Evolutionary conservation across 2,888 invertebrate genomes (phyloP), one percentile per base, ranked within the genome.

Genomic region (Chouioia cunea): DNA sequence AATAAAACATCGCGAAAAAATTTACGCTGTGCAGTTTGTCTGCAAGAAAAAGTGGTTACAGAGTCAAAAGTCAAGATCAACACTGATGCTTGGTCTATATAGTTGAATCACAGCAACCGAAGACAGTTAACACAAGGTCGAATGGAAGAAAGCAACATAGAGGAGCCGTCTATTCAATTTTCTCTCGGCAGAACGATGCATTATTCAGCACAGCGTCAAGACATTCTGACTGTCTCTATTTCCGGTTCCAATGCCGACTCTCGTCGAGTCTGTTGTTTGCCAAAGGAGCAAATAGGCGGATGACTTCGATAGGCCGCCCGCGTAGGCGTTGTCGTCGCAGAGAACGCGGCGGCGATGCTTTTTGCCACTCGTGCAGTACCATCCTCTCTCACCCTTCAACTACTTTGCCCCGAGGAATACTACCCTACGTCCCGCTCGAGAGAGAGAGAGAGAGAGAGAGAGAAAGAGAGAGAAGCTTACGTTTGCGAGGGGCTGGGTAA

Each of bases 201-300:
- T 80, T 81, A 81, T 80, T 80, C 80, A 80, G 78, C 65, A 74
- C 77, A 71, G 72, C 79, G 75, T 77, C 79, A 79, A 79, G 79
- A 77, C 79, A 80, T 79, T 67, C 79, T 74, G 78, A 77, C 79
- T 79, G 77, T 79, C 79, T 79, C 79, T 78, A 79, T 81, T 80
- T 80, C 78, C 78, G 76, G 74, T 70, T 62, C 73, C 59, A 70
- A 69, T 67, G 57, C 73, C 59, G 76, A 74, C 72, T 76, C 74
- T 73, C 60, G 75, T 76, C 76, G 74, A 76, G 71, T 76, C 74
- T 73, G 75, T 74, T 79, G 79, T 80, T 80, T 79, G 78, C 78
- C 77, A 76, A 76, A 76, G 75, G 73, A 78, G 79, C 76, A 79
- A 81, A 81, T 77, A 80, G 76, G 76, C 76, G 71, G 77, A 76